Evolutionary conservation across 2,888 invertebrate genomes (phyloP), one percentile per base, ranked within the genome.

Genomic region (Patella depressa): DNA sequence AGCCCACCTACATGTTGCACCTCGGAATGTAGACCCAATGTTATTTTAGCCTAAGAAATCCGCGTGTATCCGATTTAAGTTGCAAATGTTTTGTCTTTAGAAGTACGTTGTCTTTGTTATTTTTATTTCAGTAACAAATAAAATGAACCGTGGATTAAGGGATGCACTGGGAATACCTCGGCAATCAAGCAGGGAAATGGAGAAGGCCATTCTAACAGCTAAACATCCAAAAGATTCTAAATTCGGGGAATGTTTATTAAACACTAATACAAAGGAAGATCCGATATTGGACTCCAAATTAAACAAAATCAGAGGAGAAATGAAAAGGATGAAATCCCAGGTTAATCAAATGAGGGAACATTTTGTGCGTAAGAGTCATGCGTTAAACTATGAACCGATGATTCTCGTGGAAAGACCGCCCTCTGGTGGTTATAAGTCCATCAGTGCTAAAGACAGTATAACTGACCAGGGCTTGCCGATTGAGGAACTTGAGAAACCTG

Each of bases 341-440:
- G 75, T 75, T 3, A 53, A 34, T 69, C 45, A 53, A n/a, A 24
- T 24, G 11, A 15, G 17, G 12, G 19, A 19, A 3, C 53, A 71
- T 29, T 89, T 89, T 79, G 82, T 87, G 12, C 81, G 82, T 72
- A 83, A 78, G 11, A 86, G 84, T 70, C 80, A 82, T 29, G 84
- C 86, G 17, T 77, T 88, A 19, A 87, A 86, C 80, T 84, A 86
- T 72, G 88, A 89, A 54, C 89, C 89, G 1, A 83, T 88, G 19
- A 86, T 89, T 24, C 82, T 89, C 53, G 88, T 89, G 9, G 88
- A 88, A 78, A 80, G 89, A 34, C 85, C 87, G 1, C 81, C 88
- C 19, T 24, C 34, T 72, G n/a, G 45, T 45, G 45, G 45, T 45
- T 45, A 45, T 5, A 45, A 45, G 45, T 45, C 45, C 45, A 45